Percentiles rank a stretch among this genome's conserved stretches.
Evolutionary conservation across 1,140 invertebrate genomes (phyloP).

Genomic region (Neuroterus valhalla): DNA sequence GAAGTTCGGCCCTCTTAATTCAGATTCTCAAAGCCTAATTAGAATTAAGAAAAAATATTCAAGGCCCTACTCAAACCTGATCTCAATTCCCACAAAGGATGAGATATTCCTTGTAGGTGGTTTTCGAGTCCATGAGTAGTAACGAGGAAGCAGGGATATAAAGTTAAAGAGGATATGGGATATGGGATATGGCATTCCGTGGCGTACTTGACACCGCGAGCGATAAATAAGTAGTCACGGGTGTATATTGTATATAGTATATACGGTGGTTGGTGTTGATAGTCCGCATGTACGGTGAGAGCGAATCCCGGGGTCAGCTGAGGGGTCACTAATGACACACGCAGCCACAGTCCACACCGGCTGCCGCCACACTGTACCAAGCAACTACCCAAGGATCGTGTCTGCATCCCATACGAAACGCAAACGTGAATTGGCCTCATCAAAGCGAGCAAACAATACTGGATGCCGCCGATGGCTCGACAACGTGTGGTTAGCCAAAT

Average conservation of each 20-base stretch:
- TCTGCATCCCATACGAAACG: constrained; percentile 51
- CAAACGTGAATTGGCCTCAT: constrained; percentile 75
- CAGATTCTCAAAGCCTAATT: too few species aligned
- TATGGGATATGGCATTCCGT: constrained; percentile 3
- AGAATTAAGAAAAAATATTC: too few species aligned
- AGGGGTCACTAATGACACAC: constrained; percentile 72
- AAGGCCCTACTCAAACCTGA: too few species aligned
- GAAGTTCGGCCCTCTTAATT: too few species aligned
- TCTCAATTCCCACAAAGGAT: too few species aligned
- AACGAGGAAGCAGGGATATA: too few species aligned
- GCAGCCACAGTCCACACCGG: constrained; percentile 51
- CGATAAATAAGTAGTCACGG: constrained; percentile 3
- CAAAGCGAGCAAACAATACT: constrained; percentile 75
- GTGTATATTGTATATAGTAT: constrained; percentile 37
- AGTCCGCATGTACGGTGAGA: constrained; percentile 60
- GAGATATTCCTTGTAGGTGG: too few species aligned
- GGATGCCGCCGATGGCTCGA: constrained; percentile 70
- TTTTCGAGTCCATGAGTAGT: too few species aligned
- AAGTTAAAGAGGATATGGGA: not conserved
- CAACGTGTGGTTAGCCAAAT: constrained; percentile 75
- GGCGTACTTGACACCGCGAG: constrained; percentile 21
- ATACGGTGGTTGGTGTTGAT: constrained; percentile 69
- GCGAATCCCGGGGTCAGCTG: constrained; percentile 62
- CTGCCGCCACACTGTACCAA: not conserved
- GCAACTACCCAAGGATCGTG: constrained; percentile 41